A percentile compares a stretch with the other conserved stretches of the same genome.
Evolutionary conservation across 2,888 invertebrate genomes (phyloP).

Genomic region (Xanthia togata): DNA sequence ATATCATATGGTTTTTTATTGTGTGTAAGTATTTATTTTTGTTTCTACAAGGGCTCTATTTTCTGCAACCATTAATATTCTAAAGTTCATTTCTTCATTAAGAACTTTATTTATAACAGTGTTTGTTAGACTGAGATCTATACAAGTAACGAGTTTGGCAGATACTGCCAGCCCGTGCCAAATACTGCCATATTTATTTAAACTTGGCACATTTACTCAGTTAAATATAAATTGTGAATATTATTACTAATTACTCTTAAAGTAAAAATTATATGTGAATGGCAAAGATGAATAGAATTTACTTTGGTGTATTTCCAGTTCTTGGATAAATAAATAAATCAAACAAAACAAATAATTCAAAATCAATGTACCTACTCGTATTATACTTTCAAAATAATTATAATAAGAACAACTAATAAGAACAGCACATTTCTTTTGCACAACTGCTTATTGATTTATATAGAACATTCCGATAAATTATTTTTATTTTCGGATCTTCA

Average conservation of each 20-base stretch:
- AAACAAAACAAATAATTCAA: not conserved
- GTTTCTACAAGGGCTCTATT: too few relatives aligned
- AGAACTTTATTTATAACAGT: slow-evolving; percentile 12
- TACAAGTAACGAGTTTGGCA: slow-evolving; percentile 19
- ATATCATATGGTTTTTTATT: too few relatives aligned
- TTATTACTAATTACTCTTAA: too few relatives aligned
- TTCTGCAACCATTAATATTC: not conserved
- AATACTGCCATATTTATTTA: slow-evolving; percentile 17
- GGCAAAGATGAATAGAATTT: not conserved
- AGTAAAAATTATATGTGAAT: not conserved
- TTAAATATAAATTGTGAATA: not conserved
- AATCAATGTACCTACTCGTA: not conserved
- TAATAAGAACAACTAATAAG: too few relatives aligned
- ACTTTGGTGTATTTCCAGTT: too few relatives aligned
- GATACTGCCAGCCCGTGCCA: slow-evolving; percentile 8
- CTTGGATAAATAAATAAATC: too few relatives aligned
- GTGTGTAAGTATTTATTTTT: too few relatives aligned
- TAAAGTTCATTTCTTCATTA: not conserved
- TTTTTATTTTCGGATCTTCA: not conserved
- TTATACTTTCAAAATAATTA: not conserved
- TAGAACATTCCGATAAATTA: not conserved
- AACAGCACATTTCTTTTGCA: not conserved
- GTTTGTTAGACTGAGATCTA: slow-evolving; percentile 1
- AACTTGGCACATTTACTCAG: slow-evolving; percentile 7
- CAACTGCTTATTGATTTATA: not conserved